phyloP scores from a whole-genome alignment of 2,113 vertebrate genomes.

The Varanus komodoensis region DNA sequence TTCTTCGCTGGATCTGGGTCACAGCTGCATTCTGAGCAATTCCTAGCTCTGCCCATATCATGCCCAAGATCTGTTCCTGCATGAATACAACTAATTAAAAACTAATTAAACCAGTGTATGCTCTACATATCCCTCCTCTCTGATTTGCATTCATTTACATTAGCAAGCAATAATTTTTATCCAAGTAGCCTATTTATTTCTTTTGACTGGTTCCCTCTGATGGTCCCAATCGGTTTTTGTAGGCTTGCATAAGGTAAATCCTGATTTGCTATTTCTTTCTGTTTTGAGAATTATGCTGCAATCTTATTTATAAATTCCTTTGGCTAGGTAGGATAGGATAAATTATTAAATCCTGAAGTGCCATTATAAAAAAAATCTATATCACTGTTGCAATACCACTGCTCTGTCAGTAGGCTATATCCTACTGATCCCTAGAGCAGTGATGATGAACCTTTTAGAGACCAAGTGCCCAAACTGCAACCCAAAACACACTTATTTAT shows the following conservation, averaged over 20 bases:
- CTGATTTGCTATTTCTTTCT: not conserved
- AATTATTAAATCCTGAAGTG: not conserved
- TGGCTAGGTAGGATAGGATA: not conserved
- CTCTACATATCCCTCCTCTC: slow-evolving; percentile 1
- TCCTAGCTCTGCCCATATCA: not conserved
- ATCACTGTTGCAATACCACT: not conserved
- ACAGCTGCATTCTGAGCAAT: not conserved
- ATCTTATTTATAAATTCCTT: not conserved
- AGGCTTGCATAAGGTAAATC: not conserved
- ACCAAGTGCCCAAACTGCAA: too few relatives aligned
- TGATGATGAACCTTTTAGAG: too few relatives aligned
- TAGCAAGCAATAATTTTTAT: slow-evolving; percentile 1
- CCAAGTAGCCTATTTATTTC: not conserved
- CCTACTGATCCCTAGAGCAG: not conserved
- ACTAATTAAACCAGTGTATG: slow-evolving; percentile 17
- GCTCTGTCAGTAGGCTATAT: not conserved
- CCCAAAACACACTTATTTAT: too few relatives aligned
- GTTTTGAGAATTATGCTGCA: not conserved
- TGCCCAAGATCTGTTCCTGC: not conserved
- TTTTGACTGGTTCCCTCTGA: not conserved
- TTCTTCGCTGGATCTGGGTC: slow-evolving; percentile 1
- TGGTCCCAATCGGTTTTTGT: not conserved
- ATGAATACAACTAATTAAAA: slow-evolving; percentile 21
- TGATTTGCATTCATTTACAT: slow-evolving; percentile 1
- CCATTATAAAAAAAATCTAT: not conserved